phyloP scores from a whole-genome alignment of 2,797 vertebrate genomes.

The Leptatherina wallacei region DNA sequence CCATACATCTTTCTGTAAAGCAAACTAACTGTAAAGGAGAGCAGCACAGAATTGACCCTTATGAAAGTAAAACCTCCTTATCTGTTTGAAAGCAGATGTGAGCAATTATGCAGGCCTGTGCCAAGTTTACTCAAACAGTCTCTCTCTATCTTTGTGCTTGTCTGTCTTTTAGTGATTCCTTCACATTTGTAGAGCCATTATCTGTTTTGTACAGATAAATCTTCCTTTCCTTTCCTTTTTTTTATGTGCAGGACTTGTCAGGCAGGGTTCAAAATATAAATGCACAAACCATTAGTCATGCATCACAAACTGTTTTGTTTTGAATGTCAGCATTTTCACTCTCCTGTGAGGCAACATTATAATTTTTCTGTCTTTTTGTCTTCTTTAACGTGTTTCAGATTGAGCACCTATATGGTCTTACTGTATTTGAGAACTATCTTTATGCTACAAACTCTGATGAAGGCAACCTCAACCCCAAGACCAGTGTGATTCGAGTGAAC shows the following conservation, averaged over 20 bases:
- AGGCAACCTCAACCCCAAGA: conserved; percentile 95
- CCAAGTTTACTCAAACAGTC: conserved; percentile 51
- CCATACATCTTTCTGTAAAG: conserved; percentile 56
- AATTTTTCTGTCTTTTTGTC: neutral
- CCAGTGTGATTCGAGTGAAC: conserved; percentile 95
- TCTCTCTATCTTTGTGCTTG: conserved; percentile 23
- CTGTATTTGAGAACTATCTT: conserved; percentile 97
- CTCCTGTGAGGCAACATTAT: neutral
- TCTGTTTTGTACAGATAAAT: conserved; percentile 15
- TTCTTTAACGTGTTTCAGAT: conserved; percentile 80
- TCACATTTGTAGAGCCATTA: conserved; percentile 17
- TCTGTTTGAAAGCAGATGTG: conserved; percentile 41
- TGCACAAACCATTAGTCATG: conserved; percentile 29
- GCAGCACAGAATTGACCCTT: conserved; percentile 41
- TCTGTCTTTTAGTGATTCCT: conserved; percentile 15
- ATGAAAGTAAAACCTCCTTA: conserved; percentile 49
- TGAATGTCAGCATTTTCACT: neutral
- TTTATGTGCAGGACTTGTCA: conserved; percentile 15
- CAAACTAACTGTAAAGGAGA: conserved; percentile 57
- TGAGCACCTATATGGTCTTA: conserved; percentile 94
- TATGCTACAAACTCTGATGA: conserved; percentile 98
- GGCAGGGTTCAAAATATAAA: conserved; percentile 22
- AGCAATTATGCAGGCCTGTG: conserved; percentile 9
- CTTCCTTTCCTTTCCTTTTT: conserved; percentile 5
- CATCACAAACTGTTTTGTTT: conserved; percentile 3